A percentile compares a stretch with the other conserved stretches of the same genome.
Conservation (phyloP, 2,113 vertebrate species). For the Neolamprologus sp. region DNA sequence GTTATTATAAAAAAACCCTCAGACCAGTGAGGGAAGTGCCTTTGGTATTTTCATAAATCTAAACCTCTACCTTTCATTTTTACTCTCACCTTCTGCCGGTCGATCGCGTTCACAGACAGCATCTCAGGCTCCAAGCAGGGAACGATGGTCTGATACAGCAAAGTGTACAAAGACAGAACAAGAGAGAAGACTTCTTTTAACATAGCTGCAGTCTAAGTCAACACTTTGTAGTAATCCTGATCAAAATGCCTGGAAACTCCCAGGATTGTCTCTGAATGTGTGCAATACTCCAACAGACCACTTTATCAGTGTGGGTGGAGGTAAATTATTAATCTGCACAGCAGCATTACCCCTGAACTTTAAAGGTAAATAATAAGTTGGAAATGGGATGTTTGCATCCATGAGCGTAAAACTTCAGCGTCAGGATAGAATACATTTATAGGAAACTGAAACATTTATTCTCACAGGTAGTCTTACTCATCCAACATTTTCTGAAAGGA, state of each 20-base stretch:
- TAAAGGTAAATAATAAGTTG: fast-evolving
- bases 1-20: neutral
- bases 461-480: neutral
- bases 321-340: conserved; percentile 17
- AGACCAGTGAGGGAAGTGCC: neutral
- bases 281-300: neutral
- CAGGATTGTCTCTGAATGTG: neutral
- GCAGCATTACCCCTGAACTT: neutral
- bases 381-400: neutral
- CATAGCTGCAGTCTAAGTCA: conserved; percentile 5
- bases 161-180: neutral
- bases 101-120: conserved; percentile 2
- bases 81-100: conserved; percentile 34
- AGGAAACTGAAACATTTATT: neutral
- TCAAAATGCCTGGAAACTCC: neutral
- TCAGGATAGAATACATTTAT: neutral
- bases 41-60: neutral
- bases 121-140: conserved; percentile 12
- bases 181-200: neutral
- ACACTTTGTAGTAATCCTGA: neutral
- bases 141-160: neutral
- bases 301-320: neutral
- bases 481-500: neutral
- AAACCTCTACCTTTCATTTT: neutral
- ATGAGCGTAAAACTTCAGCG: neutral